These are phyloP conservation scores for Jacana jacana DNA, from an alignment of 2,113 vertebrate genomes.

Conservation along the genomic window DNA sequence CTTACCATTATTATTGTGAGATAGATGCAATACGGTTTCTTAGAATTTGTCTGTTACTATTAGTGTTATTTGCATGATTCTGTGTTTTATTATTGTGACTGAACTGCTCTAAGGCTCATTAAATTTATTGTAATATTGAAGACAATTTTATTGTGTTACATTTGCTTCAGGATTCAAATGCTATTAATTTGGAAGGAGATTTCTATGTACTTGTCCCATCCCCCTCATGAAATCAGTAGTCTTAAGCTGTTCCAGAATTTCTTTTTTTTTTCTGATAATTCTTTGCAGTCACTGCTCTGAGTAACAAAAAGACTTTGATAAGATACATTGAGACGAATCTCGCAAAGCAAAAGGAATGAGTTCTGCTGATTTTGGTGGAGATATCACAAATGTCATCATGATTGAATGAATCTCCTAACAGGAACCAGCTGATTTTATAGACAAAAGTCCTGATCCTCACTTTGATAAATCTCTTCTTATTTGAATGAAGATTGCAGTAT, in stretches of 20 bases:
- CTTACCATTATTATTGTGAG: neutral
- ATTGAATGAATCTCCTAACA: slow-evolving; percentile 57
- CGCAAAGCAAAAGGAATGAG: slow-evolving; percentile 30
- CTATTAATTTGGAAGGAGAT: slow-evolving; percentile 7
- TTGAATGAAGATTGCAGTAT: slow-evolving; percentile 40
- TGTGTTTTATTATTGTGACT: neutral
- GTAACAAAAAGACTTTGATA: slow-evolving; percentile 40
- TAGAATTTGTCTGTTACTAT: neutral
- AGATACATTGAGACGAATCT: neutral
- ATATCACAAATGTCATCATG: slow-evolving; percentile 49
- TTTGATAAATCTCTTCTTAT: slow-evolving; percentile 59
- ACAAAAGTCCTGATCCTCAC: slow-evolving; percentile 36
- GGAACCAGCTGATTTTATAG: slow-evolving; percentile 59
- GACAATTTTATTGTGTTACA: neutral
- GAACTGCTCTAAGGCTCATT: neutral
- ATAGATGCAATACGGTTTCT: neutral
- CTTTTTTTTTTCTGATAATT: slow-evolving; percentile 8
- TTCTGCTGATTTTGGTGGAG: slow-evolving; percentile 56
- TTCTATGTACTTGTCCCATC: neutral
- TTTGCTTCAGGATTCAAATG: slow-evolving; percentile 20
- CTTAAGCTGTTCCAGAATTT: slow-evolving; percentile 12
- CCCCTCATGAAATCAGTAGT: slow-evolving; percentile 24
- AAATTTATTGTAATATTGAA: neutral
- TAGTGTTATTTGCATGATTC: neutral
- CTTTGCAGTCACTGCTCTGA: slow-evolving; percentile 19